Conservation (phyloP, 2,888 invertebrate species). For the Aporophyla lueneburgensis region DNA sequence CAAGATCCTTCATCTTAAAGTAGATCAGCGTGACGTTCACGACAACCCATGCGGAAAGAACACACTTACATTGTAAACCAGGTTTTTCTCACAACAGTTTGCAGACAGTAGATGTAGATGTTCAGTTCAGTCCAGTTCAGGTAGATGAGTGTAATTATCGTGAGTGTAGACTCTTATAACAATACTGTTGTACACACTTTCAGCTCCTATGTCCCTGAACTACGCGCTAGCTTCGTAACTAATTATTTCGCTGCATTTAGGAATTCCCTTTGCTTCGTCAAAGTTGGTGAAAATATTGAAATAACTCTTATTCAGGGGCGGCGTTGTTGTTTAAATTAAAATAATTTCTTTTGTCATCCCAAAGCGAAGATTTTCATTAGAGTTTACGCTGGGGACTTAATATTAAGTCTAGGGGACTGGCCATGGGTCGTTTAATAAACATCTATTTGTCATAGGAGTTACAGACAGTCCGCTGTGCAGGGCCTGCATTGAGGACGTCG, state of each 20-base stretch:
- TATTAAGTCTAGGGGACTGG: slow-evolving; percentile 13
- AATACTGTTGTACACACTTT: slow-evolving; percentile 17
- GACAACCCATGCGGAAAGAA: no score
- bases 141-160: neutral
- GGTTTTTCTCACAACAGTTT: no score
- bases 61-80: no score
- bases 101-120: no score
- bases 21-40: no score
- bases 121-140: no score
- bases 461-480: no score
- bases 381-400: slow-evolving; percentile 15
- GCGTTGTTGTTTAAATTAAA: slow-evolving; percentile 73
- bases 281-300: slow-evolving; percentile 85
- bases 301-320: slow-evolving; percentile 72
- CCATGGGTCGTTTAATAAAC: no score
- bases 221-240: slow-evolving; percentile 79
- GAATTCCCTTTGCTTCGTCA: slow-evolving; percentile 86
- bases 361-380: slow-evolving; percentile 38
- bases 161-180: neutral
- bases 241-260: slow-evolving; percentile 88
- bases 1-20: neutral
- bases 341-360: slow-evolving; percentile 69
- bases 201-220: slow-evolving; percentile 63
- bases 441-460: no score
- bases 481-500: no score